Conservation (phyloP, 2,113 vertebrate genomes). For the Dromiciops gliroides region DNA sequence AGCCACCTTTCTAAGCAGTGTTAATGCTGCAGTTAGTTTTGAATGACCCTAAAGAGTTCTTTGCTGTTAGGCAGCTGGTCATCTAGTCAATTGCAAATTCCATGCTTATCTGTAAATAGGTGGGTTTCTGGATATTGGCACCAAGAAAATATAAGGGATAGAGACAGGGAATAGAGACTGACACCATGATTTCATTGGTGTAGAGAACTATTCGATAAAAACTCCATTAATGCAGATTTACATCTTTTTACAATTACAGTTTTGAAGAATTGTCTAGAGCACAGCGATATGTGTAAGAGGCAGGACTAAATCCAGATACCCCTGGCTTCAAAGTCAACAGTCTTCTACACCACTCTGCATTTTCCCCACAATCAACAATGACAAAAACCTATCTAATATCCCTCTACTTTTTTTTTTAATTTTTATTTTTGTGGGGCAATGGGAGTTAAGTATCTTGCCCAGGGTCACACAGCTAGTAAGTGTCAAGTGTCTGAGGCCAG, state of each 20-base stretch:
- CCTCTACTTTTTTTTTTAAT: neutral
- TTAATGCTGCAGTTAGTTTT: neutral
- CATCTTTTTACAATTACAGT: neutral
- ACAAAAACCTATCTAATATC: neutral
- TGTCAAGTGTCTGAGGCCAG: no score
- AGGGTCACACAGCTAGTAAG: no score
- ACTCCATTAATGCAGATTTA: neutral
- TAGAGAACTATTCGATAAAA: neutral
- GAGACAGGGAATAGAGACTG: neutral
- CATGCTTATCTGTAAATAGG: neutral
- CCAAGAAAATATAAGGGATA: neutral
- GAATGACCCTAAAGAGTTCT: neutral
- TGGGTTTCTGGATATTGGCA: neutral
- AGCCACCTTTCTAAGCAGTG: neutral
- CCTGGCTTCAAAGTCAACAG: neutral
- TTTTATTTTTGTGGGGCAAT: no score
- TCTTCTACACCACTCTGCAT: neutral
- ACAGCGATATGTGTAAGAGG: neutral
- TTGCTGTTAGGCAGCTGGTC: neutral
- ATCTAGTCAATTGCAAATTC: neutral
- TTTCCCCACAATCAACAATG: neutral
- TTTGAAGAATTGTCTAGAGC: neutral
- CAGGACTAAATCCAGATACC: neutral
- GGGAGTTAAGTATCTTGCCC: no score
- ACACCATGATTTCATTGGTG: neutral